Base-by-base conservation (phyloP, 1,140 invertebrate genomes). In the Drosophila parabipectinata region DNA sequence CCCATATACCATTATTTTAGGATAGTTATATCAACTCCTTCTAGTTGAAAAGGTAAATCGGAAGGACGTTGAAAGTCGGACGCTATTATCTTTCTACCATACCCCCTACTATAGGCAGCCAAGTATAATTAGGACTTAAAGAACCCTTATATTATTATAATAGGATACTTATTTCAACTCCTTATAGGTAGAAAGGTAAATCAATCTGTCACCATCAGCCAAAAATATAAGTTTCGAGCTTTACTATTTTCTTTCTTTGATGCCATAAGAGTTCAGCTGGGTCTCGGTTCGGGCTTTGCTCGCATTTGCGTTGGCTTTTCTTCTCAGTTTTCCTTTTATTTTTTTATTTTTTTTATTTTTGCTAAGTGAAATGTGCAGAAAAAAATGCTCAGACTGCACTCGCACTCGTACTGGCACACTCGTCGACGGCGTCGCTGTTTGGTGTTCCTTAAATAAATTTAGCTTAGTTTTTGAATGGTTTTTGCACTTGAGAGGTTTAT, bases 391-490 rank as follows among this genome's bases (percentile, higher is more conserved):
- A 30, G 37, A 28, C 44, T 75, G 72, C 55, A 57, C 48, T 50
- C 15, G 45, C 26, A 37, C 56, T 45, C 28, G 57, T 66, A 1
- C 28, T 8, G 10, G 32, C 47, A 57, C 48, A 45, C 58, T 51
- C 32, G 60, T 41, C 52, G 41, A 18, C 44, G 32, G 28, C 30
- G 45, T 34, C 50, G 67, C 51, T 59, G 59, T 60, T 57, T 64
- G 37, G 54, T 64, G 79, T 85, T 87, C 83, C 82, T 85, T 85
- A 85, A 85, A 85, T 85, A 85, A 85, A 85, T 85, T 87, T 85
- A 82, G 82, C 82, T 87, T 88, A 87, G 82, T 87, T 87, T 85
- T 87, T 87, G 82, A 87, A 87, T 87, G 82, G 82, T 87, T 88
- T 87, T 87, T 87, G 82, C 82, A 87, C 82, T 87, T 88, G 82